phyloP scores from a whole-genome alignment of 2,113 vertebrate species.

The Echinops telfairi region DNA sequence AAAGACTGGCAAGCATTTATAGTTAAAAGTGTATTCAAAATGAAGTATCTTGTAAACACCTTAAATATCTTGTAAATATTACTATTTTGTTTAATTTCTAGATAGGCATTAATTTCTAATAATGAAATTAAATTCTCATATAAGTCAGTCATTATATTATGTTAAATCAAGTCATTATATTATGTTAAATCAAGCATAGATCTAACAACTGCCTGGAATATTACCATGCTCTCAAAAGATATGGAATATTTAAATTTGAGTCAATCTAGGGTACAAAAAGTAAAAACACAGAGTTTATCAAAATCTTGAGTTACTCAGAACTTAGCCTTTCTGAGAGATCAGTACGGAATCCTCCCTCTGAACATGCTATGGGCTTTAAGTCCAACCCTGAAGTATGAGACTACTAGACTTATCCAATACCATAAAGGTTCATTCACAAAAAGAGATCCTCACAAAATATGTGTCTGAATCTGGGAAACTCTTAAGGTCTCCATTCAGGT shows the following conservation, averaged over 20 bases:
- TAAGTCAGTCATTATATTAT: conserved; percentile 57
- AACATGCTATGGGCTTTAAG: no score
- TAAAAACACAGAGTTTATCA: background rate
- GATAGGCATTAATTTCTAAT: conserved; percentile 15
- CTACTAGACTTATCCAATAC: no score
- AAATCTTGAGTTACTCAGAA: conserved; percentile 23
- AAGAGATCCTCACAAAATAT: conserved; percentile 9
- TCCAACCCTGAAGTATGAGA: no score
- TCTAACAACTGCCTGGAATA: background rate
- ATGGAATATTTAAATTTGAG: conserved; percentile 56
- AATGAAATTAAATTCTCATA: conserved; percentile 55
- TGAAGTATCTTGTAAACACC: background rate
- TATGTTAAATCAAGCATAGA: no score
- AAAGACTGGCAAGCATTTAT: background rate
- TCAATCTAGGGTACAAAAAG: conserved; percentile 41
- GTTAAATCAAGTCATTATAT: conserved; percentile 41
- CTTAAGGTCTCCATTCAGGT: conserved; percentile 38
- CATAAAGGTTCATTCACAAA: background rate
- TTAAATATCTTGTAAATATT: conserved; percentile 3
- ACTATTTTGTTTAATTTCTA: conserved; percentile 25
- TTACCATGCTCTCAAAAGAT: conserved; percentile 22
- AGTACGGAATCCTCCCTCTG: no score
- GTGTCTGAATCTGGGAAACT: background rate
- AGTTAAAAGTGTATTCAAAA: conserved; percentile 15
- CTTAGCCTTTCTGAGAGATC: no score